Evolutionary conservation across 1,140 invertebrate species (phyloP), one percentile per base, ranked within the genome.

Genomic region (Caerostris extrusa): DNA sequence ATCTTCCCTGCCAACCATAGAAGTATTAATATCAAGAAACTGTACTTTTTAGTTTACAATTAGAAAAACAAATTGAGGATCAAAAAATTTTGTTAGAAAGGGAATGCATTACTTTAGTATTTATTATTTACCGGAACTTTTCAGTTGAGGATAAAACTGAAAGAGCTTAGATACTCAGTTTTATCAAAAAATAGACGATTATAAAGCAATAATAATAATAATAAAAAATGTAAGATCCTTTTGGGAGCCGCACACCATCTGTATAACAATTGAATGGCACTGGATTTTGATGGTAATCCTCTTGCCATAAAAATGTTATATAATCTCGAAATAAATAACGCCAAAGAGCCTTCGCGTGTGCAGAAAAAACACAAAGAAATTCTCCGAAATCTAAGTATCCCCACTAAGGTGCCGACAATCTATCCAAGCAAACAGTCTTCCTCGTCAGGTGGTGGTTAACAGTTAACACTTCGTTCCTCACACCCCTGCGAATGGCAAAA

Each of bases 381-480:
- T 34, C 12, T n/a, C 17, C 7, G 61, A 64, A 64, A 64, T 64
- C 14, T 64, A 64, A 64, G 61, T 64, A 64, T 64, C n/a, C 61
- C 53, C 19, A 50, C 50, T 50, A 53, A 77, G 10, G 71, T 12
- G 71, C 71, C 71, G 71, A 77, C 71, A 10, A 77, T 77, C 71
- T 53, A 3, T 5, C 34, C 71, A 50, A 50, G 34, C 71, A 77
- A 77, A 77, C 34, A 77, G 34, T 12, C 34, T 77, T 34, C 71
- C 34, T 77, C 53, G 71, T 77, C 71, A 34, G 71, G 34, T 77
- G 71, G 71, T 10, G 71, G 10, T 50, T 77, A 77, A 77, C 71
- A 77, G 71, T 77, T 77, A 77, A 77, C 71, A 77, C 71, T 77
- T 77, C 8, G 71, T 77, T 50, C 12, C 71, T 50, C 71, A 77